Percentiles rank a stretch among this genome's conserved stretches.
Conservation (phyloP, 2,797 vertebrate genomes). For the Falco rusticolus region DNA sequence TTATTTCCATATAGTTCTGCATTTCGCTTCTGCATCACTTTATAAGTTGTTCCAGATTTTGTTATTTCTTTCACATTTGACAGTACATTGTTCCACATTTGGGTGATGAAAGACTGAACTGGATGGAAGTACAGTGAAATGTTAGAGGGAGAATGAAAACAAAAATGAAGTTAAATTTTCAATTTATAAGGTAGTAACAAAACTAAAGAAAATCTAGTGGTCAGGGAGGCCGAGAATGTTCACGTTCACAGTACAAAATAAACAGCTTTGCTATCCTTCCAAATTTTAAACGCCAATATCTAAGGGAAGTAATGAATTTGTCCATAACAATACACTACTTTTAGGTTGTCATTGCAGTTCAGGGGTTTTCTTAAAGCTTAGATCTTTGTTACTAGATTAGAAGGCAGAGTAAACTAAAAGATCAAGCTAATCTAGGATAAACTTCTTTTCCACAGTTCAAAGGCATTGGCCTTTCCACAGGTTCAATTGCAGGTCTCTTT, state of each 20-base stretch:
- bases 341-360: constrained; percentile 46
- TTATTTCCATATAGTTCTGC: constrained; percentile 60
- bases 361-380: constrained; percentile 62
- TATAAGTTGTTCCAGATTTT: constrained; percentile 76
- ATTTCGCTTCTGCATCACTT: constrained; percentile 58
- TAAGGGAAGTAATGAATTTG: constrained; percentile 2
- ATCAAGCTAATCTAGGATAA: constrained; percentile 78
- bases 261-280: not conserved
- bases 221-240: not conserved
- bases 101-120: constrained; percentile 56
- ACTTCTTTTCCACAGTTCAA: constrained; percentile 77
- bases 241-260: not conserved
- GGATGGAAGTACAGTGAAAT: constrained; percentile 20
- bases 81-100: constrained; percentile 39
- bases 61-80: constrained; percentile 59
- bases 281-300: not conserved
- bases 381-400: constrained; percentile 75
- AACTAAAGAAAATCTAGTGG: not conserved
- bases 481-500: constrained; percentile 80
- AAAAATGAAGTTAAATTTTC: not conserved
- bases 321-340: constrained; percentile 5
- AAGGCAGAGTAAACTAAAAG: constrained; percentile 75
- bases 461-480: constrained; percentile 73
- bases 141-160: constrained; percentile 40
- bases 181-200: not conserved